Percentiles rank a stretch among this genome's conserved stretches.
phyloP scores from a whole-genome alignment of 2,888 invertebrate genomes.

The Gisinianus flammeolus region DNA sequence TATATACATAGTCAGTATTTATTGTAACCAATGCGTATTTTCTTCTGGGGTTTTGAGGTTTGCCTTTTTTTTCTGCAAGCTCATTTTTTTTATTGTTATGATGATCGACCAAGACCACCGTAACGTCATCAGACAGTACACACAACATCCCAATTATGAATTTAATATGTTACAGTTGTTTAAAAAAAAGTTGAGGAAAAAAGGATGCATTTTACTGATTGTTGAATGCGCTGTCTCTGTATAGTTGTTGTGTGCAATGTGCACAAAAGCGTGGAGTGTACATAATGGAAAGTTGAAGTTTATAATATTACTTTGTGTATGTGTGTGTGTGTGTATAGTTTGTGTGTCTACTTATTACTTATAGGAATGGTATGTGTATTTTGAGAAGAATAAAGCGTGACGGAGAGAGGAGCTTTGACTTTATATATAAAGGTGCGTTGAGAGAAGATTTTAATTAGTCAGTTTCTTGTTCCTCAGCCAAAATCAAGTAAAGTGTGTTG shows the following conservation, averaged over 20 bases:
- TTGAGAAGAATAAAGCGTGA: slow-evolving; percentile 13
- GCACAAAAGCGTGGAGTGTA: background rate
- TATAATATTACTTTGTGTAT: too few relatives aligned
- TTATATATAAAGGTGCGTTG: slow-evolving; percentile 8
- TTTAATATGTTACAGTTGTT: background rate
- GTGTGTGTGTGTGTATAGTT: background rate
- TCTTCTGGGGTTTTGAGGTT: background rate
- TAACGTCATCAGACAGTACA: background rate
- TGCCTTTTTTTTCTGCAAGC: background rate
- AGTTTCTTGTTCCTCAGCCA: background rate
- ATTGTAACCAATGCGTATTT: background rate
- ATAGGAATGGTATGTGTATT: background rate
- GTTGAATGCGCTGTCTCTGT: background rate
- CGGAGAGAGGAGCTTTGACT: background rate
- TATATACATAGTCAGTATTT: background rate
- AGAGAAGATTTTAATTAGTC: slow-evolving; percentile 15
- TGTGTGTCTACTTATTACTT: background rate
- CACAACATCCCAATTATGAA: background rate
- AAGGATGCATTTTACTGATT: background rate
- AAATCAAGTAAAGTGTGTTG: background rate
- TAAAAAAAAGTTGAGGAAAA: background rate
- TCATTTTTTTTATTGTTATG: background rate
- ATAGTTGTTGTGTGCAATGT: background rate
- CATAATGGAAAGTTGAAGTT: background rate
- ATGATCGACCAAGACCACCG: background rate